Conservation (phyloP, 1,140 invertebrate genomes). For the Hyles vespertilio region DNA sequence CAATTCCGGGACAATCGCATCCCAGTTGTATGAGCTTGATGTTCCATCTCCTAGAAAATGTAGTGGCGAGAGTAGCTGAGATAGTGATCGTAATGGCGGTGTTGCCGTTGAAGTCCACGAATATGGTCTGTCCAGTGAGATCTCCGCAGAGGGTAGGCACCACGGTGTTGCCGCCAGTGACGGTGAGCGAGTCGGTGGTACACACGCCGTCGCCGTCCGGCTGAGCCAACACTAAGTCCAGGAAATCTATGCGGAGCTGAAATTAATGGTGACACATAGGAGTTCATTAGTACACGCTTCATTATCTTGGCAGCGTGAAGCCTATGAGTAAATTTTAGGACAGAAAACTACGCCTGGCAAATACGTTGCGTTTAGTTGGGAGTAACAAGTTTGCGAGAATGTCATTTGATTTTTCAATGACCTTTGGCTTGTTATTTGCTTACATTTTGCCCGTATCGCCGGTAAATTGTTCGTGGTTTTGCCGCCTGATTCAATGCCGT, state of each 20-base stretch:
- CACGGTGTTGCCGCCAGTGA: conserved; percentile 80
- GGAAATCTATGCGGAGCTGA: conserved; percentile 85
- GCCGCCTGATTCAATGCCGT: too few relatives aligned
- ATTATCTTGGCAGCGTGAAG: too few relatives aligned
- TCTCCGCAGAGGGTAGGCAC: conserved; percentile 87
- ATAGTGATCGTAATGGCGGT: conserved; percentile 82
- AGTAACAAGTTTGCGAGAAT: too few relatives aligned
- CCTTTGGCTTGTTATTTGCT: too few relatives aligned
- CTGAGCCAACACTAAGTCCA: conserved; percentile 83
- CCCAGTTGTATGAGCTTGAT: conserved; percentile 84
- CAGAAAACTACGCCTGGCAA: too few relatives aligned
- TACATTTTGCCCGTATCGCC: too few relatives aligned
- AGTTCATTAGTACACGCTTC: too few relatives aligned
- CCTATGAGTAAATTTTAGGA: too few relatives aligned
- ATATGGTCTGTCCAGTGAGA: conserved; percentile 88
- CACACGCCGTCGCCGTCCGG: conserved; percentile 85
- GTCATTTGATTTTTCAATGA: too few relatives aligned
- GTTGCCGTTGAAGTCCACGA: conserved; percentile 84
- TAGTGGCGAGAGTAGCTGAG: conserved; percentile 77
- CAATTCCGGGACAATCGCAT: conserved; percentile 80
- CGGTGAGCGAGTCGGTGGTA: conserved; percentile 80
- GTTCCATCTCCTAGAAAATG: conserved; percentile 84
- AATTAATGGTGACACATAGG: conserved; percentile 4
- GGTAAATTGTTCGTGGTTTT: too few relatives aligned
- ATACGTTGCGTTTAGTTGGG: too few relatives aligned